Evolutionary conservation across 2,797 vertebrate genomes (phyloP), one percentile per base, ranked within the genome.

Genomic region (Borostomias antarcticus): DNA sequence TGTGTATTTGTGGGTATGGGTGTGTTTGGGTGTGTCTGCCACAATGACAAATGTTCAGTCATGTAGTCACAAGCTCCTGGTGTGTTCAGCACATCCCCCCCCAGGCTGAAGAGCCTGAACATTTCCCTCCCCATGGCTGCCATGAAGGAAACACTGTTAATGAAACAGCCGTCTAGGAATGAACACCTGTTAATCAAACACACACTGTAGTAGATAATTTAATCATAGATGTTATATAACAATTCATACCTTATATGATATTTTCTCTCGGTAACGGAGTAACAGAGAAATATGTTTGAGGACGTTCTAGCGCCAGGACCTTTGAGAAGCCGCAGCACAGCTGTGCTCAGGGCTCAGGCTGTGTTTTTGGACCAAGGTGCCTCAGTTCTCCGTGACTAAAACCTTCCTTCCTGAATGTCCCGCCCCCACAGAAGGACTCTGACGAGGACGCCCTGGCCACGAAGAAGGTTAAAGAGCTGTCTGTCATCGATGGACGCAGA

Each of bases 401-500:
- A 4, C 17, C 26, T 29, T 28, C 21, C 32, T 28, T 58, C 26
- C 51, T 52, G 4, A 19, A 25, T 47, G 40, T 19, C 15, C 47
- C 68, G 17, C 57, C 45, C 58, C 54, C 35, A 19, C 85, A 94
- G 91, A 94, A 93, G 89, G 98, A 99, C 89, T 82, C 91, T 1
- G 98, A 98, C 2, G 97, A 99, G 4, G 98, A 99, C 85, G 90
- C 89, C 0, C 80, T 96, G 85, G 92, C 93, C 86, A 95, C 95
- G 62, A 94, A 95, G 82, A 99, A 98, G 87, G 96, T 98, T 82
- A 99, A 96, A 89, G 98, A 99, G 82, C 93, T 99, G 74, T 99
- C 97, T 0, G 95, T 99, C 77, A 98, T 99, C 29, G 98, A 99
- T 0, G 98, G 98, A 43, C 94, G 96, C 17, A 93, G 98, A 81